Conservation (phyloP, 2,888 invertebrate species). For the Pyrgus malvae region DNA sequence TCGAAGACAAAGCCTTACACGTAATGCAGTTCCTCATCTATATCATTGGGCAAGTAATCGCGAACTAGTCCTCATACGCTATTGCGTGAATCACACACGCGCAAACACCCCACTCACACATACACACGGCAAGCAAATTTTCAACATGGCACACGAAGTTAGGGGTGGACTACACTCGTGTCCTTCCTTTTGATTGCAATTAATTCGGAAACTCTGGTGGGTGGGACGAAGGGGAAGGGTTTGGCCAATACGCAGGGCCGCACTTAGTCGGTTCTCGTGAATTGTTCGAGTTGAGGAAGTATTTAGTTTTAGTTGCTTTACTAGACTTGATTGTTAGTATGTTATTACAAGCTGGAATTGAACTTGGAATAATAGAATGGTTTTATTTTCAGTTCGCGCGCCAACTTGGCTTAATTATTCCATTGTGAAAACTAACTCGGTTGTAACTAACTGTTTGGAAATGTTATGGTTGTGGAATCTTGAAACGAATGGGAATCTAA, state of each 20-base stretch:
- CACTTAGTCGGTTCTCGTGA: constrained; percentile 54
- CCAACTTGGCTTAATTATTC: constrained; percentile 17
- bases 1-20: constrained; percentile 7
- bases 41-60: constrained; percentile 32
- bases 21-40: constrained; percentile 17
- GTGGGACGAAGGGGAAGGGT: constrained; percentile 54
- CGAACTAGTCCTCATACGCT: constrained; percentile 29
- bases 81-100: constrained; percentile 39
- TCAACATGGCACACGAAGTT: constrained; percentile 76
- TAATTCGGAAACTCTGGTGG: constrained; percentile 69
- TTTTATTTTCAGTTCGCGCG: constrained; percentile 18
- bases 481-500: not conserved
- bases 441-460: constrained; percentile 1
- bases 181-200: constrained; percentile 83
- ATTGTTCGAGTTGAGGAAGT: constrained; percentile 52
- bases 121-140: constrained; percentile 42
- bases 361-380: constrained; percentile 25
- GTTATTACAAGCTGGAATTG: constrained; percentile 22
- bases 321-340: constrained; percentile 38
- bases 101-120: constrained; percentile 41
- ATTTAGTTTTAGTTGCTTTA: constrained; percentile 27
- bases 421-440: not conserved
- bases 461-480: not conserved
- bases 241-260: constrained; percentile 76
- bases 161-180: constrained; percentile 79